Evolutionary conservation across 2,113 vertebrate genomes (phyloP).

Genomic region (Caranx ignobilis): DNA sequence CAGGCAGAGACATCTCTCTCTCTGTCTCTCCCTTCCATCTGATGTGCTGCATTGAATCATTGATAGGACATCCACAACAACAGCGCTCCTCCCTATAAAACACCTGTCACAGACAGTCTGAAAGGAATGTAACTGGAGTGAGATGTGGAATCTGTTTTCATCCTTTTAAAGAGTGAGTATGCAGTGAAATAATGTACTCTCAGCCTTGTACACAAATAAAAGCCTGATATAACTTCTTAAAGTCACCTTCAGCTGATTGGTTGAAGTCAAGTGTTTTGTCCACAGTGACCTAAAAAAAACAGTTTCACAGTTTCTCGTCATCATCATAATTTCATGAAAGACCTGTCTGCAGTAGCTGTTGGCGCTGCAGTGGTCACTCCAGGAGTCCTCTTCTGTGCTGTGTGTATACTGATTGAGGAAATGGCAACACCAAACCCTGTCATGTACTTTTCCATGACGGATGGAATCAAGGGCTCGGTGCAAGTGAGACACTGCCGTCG

Average conservation of each 20-base stretch:
- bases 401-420: slow-evolving; percentile 47
- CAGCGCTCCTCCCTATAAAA: slow-evolving; percentile 76
- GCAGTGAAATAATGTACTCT: slow-evolving; percentile 49
- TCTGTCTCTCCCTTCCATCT: slow-evolving; percentile 69
- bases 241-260: background rate
- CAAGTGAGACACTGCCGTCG: slow-evolving; percentile 42
- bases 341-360: background rate
- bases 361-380: too few relatives aligned
- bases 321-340: slow-evolving; percentile 2
- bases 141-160: slow-evolving; percentile 56
- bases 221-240: background rate
- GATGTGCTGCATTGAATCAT: slow-evolving; percentile 83
- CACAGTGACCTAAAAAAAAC: background rate
- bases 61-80: slow-evolving; percentile 83
- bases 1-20: slow-evolving; percentile 74
- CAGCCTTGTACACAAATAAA: slow-evolving; percentile 1
- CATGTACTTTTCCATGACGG: slow-evolving; percentile 54
- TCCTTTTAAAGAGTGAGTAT: slow-evolving; percentile 47
- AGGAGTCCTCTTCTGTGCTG: slow-evolving; percentile 18
- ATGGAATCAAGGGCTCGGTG: slow-evolving; percentile 55
- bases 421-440: slow-evolving; percentile 50
- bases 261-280: background rate
- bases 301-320: background rate
- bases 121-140: slow-evolving; percentile 51
- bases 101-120: slow-evolving; percentile 76